Evolutionary conservation across 2,797 vertebrate genomes (phyloP).

Genomic region (Lates japonicus): DNA sequence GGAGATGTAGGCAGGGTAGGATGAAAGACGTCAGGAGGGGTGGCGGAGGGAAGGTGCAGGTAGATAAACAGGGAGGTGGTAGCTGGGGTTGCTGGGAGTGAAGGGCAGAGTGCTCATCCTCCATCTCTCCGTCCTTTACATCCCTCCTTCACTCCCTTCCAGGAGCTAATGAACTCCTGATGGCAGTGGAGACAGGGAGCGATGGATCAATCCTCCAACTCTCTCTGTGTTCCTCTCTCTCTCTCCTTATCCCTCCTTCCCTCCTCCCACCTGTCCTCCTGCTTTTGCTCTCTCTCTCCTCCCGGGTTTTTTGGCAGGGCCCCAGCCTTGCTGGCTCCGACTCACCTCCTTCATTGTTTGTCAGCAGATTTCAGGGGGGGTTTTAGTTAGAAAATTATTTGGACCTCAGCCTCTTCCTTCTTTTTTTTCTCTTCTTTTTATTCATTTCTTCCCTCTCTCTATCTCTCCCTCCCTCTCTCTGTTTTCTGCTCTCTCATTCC

Average conservation of each 20-base stretch:
- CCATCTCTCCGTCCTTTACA: constrained; percentile 49
- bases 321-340: constrained; percentile 53
- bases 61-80: constrained; percentile 51
- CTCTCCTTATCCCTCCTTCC: background rate
- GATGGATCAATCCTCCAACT: constrained; percentile 64
- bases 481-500: constrained; percentile 39
- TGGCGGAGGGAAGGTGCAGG: constrained; percentile 22
- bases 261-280: constrained; percentile 54
- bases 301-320: constrained; percentile 66
- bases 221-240: constrained; percentile 35
- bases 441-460: constrained; percentile 32
- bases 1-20: constrained; percentile 9
- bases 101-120: constrained; percentile 60
- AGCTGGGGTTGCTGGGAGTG: constrained; percentile 49
- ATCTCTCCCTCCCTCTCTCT: constrained; percentile 30
- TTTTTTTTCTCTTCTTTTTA: constrained; percentile 15
- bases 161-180: constrained; percentile 81
- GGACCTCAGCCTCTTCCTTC: constrained; percentile 52
- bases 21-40: constrained; percentile 32
- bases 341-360: constrained; percentile 75
- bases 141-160: constrained; percentile 53
- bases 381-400: constrained; percentile 71
- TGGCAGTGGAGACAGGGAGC: constrained; percentile 61
- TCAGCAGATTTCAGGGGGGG: constrained; percentile 80
- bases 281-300: constrained; percentile 42